Evolutionary conservation across 2,797 vertebrate species (phyloP).

Genomic region (Pachyuromys duprasi): DNA sequence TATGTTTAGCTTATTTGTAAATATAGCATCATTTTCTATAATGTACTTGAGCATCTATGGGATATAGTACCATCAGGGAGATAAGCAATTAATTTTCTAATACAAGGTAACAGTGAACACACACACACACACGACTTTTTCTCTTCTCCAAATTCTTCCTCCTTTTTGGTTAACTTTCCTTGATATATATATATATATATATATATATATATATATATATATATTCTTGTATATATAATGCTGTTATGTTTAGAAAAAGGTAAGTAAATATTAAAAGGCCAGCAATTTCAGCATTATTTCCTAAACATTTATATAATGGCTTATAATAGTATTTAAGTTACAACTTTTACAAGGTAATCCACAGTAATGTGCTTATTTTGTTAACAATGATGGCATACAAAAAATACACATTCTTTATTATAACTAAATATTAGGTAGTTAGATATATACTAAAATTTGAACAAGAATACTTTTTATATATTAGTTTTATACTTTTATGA

Average conservation of each 20-base stretch:
- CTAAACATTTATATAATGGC: not conserved
- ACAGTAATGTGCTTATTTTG: not conserved
- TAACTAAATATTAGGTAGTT: not conserved
- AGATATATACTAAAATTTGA: constrained; percentile 13
- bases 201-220: too few species aligned
- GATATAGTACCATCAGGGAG: not conserved
- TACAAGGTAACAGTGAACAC: too few species aligned
- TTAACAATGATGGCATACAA: not conserved
- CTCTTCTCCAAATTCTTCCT: not conserved
- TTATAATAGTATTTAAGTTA: not conserved
- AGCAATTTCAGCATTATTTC: not conserved
- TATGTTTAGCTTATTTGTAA: not conserved
- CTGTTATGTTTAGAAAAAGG: not conserved
- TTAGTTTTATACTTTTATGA: not conserved
- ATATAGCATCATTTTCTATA: not conserved
- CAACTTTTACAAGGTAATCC: not conserved
- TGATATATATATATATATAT: too few species aligned
- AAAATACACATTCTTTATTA: not conserved
- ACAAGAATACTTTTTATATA: not conserved
- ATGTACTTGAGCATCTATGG: not conserved
- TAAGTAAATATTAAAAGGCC: not conserved
- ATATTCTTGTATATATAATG: not conserved
- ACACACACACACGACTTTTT: not conserved
- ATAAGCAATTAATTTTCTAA: not conserved
- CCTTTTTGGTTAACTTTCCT: not conserved